Base-by-base conservation (phyloP, 1,140 invertebrate species). In the Listronotus bonariensis region DNA sequence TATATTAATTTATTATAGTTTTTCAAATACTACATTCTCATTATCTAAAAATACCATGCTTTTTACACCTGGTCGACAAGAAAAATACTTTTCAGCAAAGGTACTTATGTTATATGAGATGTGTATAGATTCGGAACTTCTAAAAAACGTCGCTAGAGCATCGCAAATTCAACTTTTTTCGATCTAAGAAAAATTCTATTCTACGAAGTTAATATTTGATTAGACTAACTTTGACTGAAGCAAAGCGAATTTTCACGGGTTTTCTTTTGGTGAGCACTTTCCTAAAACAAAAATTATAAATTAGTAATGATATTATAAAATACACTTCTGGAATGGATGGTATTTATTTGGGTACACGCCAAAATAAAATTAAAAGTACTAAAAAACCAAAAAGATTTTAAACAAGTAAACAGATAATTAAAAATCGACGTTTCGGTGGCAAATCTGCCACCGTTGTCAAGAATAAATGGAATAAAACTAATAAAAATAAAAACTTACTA, bases 201-300 rank as follows among this genome's bases (percentile, higher is more conserved):
- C 68, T 69, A 72, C 49, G 38, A 66, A 72, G 61, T 70, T 69
- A 72, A 68, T 62, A 51, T 65, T 69, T 69, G 53, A 65, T 69
- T 65, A 56, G 53, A n/a, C 62, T 65, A 69, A 55, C 43, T 36
- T 56, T 65, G 53, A 41, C 61, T 49, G 56, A 70, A 68, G 65
- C 68, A 43, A 72, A 70, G 71, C 68, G 55, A 52, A 66, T 65
- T 58, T 57, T 52, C 66, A 58, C 17, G 36, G 11, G 8, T 36
- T 36, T 8, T 36, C 15, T 42, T 42, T 59, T 53, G 55, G 41
- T 64, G 67, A 68, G 60, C 67, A 40, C 41, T 52, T 58, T 43
- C 55, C 57, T 62, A 40, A 67, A 63, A 69, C n/a, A 55, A 49
- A 68, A 53, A 38, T 31, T 17, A 17, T 34, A 6, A 54, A 3